A percentile compares a stretch with the other conserved stretches of the same genome.
Conservation (phyloP, 2,113 vertebrate species). For the Cyanoliseus patagonus region DNA sequence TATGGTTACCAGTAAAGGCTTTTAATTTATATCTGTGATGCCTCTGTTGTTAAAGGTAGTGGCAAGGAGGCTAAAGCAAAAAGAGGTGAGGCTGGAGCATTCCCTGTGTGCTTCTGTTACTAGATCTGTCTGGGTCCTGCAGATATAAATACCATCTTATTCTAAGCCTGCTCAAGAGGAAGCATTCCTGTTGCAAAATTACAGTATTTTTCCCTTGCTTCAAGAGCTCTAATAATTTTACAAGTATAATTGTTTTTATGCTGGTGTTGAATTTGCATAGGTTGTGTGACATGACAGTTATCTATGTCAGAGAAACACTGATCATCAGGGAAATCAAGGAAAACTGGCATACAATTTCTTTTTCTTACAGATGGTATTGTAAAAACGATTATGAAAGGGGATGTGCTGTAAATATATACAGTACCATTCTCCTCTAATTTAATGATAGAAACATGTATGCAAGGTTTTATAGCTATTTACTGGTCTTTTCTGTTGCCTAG, state of each 20-base stretch:
- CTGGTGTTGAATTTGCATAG: not conserved
- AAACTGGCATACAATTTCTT: accelerated
- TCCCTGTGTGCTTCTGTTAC: not conserved
- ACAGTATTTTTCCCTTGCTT: not conserved
- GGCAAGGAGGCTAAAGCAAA: not conserved
- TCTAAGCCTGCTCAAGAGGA: not conserved
- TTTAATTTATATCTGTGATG: not conserved
- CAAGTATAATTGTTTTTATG: not conserved
- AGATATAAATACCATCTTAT: not conserved
- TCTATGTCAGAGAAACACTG: not conserved
- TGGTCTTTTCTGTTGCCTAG: not conserved
- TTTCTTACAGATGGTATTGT: not conserved
- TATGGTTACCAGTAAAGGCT: not conserved
- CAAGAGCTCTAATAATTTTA: not conserved
- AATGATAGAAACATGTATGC: not conserved
- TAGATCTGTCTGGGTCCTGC: not conserved
- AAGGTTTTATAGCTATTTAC: not conserved
- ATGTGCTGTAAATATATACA: not conserved
- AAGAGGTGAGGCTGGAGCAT: not conserved
- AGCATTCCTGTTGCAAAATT: not conserved
- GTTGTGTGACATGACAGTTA: not conserved
- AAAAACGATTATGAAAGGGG: not conserved
- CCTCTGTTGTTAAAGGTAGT: not conserved
- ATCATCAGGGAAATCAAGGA: not conserved
- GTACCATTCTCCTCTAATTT: not conserved